These are phyloP conservation scores for Nemapogon koenigi DNA, from an alignment of 2,888 invertebrate species.

Conservation along the genomic window DNA sequence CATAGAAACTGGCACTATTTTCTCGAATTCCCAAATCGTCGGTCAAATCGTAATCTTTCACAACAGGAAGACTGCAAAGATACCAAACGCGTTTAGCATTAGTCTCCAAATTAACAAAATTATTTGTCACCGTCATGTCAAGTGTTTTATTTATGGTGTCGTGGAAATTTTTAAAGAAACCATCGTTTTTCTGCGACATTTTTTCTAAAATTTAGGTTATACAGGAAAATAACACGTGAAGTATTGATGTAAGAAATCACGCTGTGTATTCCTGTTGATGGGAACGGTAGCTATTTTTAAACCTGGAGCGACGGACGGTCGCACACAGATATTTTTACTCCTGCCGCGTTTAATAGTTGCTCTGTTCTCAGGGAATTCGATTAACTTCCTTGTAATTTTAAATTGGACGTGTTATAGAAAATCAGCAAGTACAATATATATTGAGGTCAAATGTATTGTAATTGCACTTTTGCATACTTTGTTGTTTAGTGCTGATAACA, in stretches of 20 bases:
- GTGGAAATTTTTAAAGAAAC: conserved; percentile 72
- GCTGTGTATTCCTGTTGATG: conserved; percentile 20
- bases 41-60: conserved; percentile 54
- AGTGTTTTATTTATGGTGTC: conserved; percentile 61
- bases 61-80: conserved; percentile 58
- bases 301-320: conserved; percentile 40
- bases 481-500: too few species aligned
- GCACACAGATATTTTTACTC: conserved; percentile 8
- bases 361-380: too few species aligned
- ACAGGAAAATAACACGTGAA: too few species aligned
- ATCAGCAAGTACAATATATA: too few species aligned
- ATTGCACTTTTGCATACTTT: too few species aligned
- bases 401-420: too few species aligned
- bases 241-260: too few species aligned
- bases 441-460: too few species aligned
- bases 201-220: conserved; percentile 13
- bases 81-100: conserved; percentile 72
- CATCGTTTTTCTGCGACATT: conserved; percentile 39
- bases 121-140: conserved; percentile 64
- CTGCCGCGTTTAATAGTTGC: too few species aligned
- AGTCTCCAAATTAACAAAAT: conserved; percentile 67
- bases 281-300: conserved; percentile 47
- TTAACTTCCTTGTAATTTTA: too few species aligned
- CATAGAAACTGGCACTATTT: conserved; percentile 36
- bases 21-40: conserved; percentile 40